phyloP scores from a whole-genome alignment of 2,113 vertebrate genomes.

The Arvicanthis niloticus region DNA sequence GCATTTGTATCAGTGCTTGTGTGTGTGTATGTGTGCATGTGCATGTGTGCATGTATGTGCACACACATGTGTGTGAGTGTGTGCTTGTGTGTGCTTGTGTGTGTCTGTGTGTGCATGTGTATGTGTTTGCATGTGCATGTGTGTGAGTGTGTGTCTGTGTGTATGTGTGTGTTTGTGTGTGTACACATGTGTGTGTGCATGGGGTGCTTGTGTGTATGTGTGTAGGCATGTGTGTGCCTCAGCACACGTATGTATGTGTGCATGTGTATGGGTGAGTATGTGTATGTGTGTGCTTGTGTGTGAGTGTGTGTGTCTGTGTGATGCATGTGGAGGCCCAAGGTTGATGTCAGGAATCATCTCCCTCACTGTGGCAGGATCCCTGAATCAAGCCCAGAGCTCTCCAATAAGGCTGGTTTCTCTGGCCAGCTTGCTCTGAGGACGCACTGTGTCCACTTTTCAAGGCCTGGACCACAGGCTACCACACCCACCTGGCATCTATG shows the following conservation, averaged over 20 bases:
- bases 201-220: no score
- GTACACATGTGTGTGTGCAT: no score
- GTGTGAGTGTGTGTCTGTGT: background rate
- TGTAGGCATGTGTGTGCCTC: background rate
- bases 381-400: background rate
- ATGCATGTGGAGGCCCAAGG: background rate
- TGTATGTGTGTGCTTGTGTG: no score
- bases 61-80: background rate
- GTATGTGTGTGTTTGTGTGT: background rate
- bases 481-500: background rate
- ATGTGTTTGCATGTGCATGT: no score
- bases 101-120: rapidly evolving
- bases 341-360: background rate
- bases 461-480: background rate
- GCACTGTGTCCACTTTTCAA: background rate
- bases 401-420: background rate
- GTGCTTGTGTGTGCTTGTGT: no score
- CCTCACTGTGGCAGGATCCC: background rate
- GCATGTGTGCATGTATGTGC: background rate
- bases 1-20: no score
- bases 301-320: no score
- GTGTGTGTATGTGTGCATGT: background rate
- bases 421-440: background rate
- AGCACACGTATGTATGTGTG: no score
- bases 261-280: no score